Conservation (phyloP, 2,797 vertebrate species). For the Sebastes umbrosus region DNA sequence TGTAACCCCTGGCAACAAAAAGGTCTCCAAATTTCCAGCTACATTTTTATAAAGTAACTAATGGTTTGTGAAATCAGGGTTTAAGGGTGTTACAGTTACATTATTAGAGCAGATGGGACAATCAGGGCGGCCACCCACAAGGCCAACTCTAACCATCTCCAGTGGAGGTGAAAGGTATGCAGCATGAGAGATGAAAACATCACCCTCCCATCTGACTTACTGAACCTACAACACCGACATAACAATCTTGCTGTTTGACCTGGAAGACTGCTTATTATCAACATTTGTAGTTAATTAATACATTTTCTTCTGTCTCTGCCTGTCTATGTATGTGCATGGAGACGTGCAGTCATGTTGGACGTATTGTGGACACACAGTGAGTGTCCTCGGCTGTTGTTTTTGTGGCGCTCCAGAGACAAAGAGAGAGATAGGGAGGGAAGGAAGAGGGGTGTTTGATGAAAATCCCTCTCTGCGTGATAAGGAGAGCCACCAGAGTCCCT, state of each 20-base stretch:
- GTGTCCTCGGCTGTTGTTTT: constrained; percentile 19
- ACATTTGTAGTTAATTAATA: not conserved
- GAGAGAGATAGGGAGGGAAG: constrained; percentile 14
- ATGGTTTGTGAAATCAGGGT: not conserved
- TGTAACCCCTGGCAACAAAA: not conserved
- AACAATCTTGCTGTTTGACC: not conserved
- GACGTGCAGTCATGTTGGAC: not conserved
- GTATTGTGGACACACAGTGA: not conserved
- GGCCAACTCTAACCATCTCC: constrained; percentile 8
- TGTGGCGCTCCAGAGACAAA: constrained; percentile 9
- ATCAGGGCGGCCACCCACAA: constrained; percentile 82
- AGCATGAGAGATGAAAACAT: not conserved
- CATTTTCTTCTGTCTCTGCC: not conserved
- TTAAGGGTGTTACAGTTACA: not conserved
- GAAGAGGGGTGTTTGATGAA: constrained; percentile 48
- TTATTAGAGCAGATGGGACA: not conserved
- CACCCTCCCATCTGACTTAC: not conserved
- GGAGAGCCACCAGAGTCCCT: constrained; percentile 63
- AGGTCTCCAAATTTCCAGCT: not conserved
- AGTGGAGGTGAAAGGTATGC: constrained; percentile 21
- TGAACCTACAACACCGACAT: not conserved
- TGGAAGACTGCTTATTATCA: not conserved
- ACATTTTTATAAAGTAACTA: not conserved
- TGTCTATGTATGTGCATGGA: not conserved
- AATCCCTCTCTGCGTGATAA: constrained; percentile 63